Conservation (phyloP, 2,888 invertebrate species). For the Drosophila prostipennis region DNA sequence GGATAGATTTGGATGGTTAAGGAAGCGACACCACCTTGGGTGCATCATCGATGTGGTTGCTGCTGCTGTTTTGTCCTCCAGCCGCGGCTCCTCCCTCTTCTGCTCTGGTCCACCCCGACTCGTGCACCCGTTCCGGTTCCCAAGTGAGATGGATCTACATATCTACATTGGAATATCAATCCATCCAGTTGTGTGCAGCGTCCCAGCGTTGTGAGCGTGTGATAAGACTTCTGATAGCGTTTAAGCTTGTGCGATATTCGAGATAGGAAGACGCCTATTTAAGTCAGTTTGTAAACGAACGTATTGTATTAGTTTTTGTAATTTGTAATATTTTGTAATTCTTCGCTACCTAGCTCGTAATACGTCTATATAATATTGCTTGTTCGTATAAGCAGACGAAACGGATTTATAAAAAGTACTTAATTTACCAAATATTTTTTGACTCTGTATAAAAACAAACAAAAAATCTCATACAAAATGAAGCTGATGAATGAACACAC, state of each 20-base stretch:
- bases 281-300: conserved; percentile 79
- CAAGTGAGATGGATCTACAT: conserved; percentile 18
- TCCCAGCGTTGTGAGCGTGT: conserved; percentile 67
- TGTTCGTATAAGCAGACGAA: conserved; percentile 65
- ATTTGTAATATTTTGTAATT: conserved; percentile 33
- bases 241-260: conserved; percentile 61
- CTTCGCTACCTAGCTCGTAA: conserved; percentile 69
- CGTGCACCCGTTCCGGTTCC: conserved; percentile 72
- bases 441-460: conserved; percentile 61
- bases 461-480: conserved; percentile 50
- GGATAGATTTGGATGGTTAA: conserved; percentile 18
- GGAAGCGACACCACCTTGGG: conserved; percentile 40
- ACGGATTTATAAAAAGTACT: conserved; percentile 79
- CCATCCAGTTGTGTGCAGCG: conserved; percentile 43
- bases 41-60: conserved; percentile 66
- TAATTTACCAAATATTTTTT: conserved; percentile 76
- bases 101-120: conserved; percentile 76
- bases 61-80: conserved; percentile 78
- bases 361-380: conserved; percentile 50
- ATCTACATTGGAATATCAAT: neutral
- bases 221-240: conserved; percentile 74
- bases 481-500: conserved; percentile 61
- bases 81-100: conserved; percentile 75
- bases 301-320: conserved; percentile 77
- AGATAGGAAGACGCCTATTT: conserved; percentile 57